Evolutionary conservation across 2,797 vertebrate genomes (phyloP).

Genomic region (Sylvilagus floridanus): DNA sequence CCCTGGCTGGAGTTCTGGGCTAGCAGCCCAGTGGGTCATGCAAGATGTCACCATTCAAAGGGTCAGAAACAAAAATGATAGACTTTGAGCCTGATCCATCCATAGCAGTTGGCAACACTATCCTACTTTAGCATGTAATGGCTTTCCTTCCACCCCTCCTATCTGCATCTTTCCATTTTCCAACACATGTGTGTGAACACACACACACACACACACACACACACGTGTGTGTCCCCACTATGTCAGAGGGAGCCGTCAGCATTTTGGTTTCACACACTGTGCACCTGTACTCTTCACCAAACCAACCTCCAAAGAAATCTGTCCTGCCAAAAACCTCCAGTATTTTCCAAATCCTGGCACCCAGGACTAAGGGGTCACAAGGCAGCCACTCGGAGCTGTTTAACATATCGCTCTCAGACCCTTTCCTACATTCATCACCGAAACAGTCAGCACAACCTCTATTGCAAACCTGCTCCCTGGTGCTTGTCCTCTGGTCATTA

Average conservation of each 20-base stretch:
- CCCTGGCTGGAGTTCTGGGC: not conserved
- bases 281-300: not conserved
- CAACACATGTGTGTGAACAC: not conserved
- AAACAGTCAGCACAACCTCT: constrained; percentile 78
- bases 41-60: not conserved
- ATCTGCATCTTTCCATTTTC: not conserved
- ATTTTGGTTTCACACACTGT: rapidly evolving
- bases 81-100: not conserved
- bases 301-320: not conserved
- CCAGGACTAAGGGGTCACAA: not conserved
- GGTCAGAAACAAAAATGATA: not conserved
- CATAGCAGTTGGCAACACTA: not conserved
- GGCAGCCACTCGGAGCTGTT: not conserved
- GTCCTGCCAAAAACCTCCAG: not conserved
- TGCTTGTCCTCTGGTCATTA: constrained; percentile 83
- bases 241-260: not conserved
- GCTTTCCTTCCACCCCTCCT: no score
- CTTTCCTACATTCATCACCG: not conserved
- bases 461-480: constrained; percentile 80
- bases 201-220: rapidly evolving
- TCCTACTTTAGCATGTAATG: no score
- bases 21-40: not conserved
- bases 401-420: not conserved
- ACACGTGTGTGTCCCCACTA: not conserved
- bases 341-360: not conserved